Evolutionary conservation across 2,888 invertebrate genomes (phyloP).

Genomic region (Ganaspis brasiliensis): DNA sequence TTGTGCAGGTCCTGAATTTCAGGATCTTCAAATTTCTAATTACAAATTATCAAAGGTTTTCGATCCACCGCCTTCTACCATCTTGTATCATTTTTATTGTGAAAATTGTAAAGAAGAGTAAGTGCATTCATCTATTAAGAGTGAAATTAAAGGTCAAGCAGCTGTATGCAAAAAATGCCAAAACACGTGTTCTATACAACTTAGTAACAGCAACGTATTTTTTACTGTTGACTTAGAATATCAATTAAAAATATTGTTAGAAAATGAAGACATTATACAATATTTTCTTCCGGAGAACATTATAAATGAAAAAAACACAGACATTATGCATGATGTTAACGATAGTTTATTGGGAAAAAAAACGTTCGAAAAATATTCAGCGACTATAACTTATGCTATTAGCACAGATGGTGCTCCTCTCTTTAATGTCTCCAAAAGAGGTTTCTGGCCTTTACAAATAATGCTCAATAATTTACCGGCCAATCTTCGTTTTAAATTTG

Average conservation of each 20-base stretch:
- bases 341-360: constrained; percentile 35
- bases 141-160: constrained; percentile 34
- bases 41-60: constrained; percentile 39
- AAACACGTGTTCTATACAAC: neutral
- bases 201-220: constrained; percentile 21
- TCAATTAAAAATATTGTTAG: constrained; percentile 38
- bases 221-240: constrained; percentile 40
- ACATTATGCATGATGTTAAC: constrained; percentile 31
- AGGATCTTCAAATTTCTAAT: constrained; percentile 43
- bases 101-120: constrained; percentile 35
- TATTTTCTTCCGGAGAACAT: neutral
- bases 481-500: constrained; percentile 1
- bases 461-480: constrained; percentile 37
- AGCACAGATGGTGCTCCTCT: constrained; percentile 46
- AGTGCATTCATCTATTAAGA: constrained; percentile 9
- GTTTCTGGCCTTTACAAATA: constrained; percentile 38
- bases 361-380: neutral
- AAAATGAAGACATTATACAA: constrained; percentile 11
- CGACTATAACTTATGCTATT: constrained; percentile 33
- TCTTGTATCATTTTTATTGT: constrained; percentile 53
- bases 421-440: constrained; percentile 42
- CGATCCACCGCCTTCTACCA: constrained; percentile 42
- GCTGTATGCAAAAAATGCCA: constrained; percentile 30
- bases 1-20: constrained; percentile 45
- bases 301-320: neutral